These are phyloP conservation scores for Montipora foliosa DNA, from an alignment of 64 coral and sea anemone species.

Conservation along the genomic window DNA sequence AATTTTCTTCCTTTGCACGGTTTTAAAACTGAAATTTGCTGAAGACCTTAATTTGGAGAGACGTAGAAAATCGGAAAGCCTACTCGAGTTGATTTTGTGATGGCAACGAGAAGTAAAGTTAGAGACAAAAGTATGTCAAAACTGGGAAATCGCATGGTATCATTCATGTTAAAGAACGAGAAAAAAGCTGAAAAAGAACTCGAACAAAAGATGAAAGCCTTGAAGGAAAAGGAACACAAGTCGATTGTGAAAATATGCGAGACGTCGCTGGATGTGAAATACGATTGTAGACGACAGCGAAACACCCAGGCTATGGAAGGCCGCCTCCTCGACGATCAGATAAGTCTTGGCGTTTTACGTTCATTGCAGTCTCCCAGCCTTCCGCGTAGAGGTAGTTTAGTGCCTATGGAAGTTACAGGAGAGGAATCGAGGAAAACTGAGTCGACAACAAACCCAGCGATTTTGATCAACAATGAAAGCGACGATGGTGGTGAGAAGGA, in stretches of 20 bases:
- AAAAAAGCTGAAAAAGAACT: slow-evolving; percentile 67
- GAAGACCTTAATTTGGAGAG: too few relatives aligned
- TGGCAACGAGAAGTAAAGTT: slow-evolving; percentile 24
- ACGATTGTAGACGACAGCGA: slow-evolving; percentile 46
- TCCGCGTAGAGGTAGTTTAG: slow-evolving; percentile 15
- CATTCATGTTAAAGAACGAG: slow-evolving; percentile 49
- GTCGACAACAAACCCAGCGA: neutral
- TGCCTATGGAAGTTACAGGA: neutral
- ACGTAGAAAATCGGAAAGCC: neutral
- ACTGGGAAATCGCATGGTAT: slow-evolving; percentile 59
- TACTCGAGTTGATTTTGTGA: neutral
- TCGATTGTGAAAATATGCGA: slow-evolving; percentile 63
- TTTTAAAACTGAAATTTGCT: too few relatives aligned
- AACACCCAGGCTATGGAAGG: slow-evolving; percentile 43
- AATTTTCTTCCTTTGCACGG: too few relatives aligned
- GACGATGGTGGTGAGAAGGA: neutral
- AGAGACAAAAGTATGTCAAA: slow-evolving; percentile 44
- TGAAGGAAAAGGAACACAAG: slow-evolving; percentile 55
- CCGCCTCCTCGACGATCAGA: neutral
- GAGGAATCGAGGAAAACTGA: neutral
- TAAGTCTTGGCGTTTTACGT: neutral
- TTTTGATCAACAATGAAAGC: slow-evolving; percentile 11
- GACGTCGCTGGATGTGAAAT: slow-evolving; percentile 44
- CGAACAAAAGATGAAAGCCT: slow-evolving; percentile 66
- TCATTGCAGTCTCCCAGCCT: neutral